These are phyloP conservation scores for Tragelaphus eurycerus DNA, from an alignment of 2,797 vertebrate species.

Conservation along the genomic window DNA sequence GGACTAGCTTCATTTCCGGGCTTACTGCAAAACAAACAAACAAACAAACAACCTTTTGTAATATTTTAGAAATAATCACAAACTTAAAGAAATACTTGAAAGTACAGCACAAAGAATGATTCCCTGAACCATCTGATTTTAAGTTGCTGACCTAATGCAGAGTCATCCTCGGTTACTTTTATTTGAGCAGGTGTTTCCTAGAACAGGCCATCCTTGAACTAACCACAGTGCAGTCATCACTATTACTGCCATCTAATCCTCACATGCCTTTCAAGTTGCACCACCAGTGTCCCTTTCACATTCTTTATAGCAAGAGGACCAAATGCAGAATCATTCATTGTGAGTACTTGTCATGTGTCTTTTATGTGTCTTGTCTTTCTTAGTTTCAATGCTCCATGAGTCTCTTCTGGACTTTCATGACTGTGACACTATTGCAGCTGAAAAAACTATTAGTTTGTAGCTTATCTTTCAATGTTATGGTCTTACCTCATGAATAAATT, in stretches of 20 bases:
- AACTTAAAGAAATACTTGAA: neutral
- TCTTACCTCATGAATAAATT: neutral
- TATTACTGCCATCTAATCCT: neutral
- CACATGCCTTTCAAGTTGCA: neutral
- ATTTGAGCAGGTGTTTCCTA: neutral
- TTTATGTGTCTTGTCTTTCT: neutral
- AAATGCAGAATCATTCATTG: neutral
- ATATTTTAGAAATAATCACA: neutral
- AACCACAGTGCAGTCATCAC: neutral
- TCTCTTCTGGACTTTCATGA: neutral
- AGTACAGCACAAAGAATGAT: neutral
- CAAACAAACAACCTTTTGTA: neutral
- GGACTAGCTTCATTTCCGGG: neutral
- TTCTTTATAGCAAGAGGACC: neutral
- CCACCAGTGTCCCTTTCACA: neutral
- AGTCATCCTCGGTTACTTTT: neutral
- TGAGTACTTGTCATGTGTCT: neutral
- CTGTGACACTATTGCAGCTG: neutral
- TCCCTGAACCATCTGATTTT: neutral
- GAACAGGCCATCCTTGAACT: neutral
- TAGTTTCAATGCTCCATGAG: accelerated
- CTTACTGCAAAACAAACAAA: neutral
- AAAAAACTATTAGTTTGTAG: neutral
- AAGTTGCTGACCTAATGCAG: neutral
- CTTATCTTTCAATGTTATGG: neutral